Evolutionary conservation across 2,888 invertebrate genomes (phyloP), one percentile per base, ranked within the genome.

Genomic region (Portevinia maculata): DNA sequence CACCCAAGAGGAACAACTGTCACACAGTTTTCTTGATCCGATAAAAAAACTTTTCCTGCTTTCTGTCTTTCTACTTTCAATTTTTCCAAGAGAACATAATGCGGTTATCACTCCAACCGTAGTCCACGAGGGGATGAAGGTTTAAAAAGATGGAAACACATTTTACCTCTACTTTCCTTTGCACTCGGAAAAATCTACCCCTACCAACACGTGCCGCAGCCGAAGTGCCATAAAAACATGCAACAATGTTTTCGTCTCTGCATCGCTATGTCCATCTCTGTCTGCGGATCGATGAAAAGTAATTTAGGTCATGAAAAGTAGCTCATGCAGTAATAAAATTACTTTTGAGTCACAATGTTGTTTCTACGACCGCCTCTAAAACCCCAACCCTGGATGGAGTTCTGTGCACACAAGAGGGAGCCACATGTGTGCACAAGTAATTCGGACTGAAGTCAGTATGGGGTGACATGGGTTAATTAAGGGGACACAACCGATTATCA

Each of bases 221-320:
- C n/a, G n/a, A 34, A 65, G 52, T 53, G 19, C 50, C 32, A 37
- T 70, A 62, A 59, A 75, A 81, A 81, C 69, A 83, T 83, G 65
- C 71, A 83, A 78, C 83, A 76, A 62, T 73, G 65, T 60, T 69
- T 64, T 19, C 9, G 3, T 64, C 55, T 71, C 60, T 37, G n/a
- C 15, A n/a, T 62, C 39, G 57, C 53, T 19, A 24, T 3, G 37
- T 46, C 46, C 17, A 24, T 59, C 57, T 44, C 70, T 34, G 64
- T 41, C 24, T 39, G 1, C 8, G 48, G 83, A 83, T 83, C 83
- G 78, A 83, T 83, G 67, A 62, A 83, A 83, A 52, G 78, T 83
- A 83, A 83, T 78, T 83, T 78, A 73, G 83, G 83, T 83, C 83
- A 83, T 78, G 13, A 65, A 83, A 83, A 83, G 78, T 83, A 83